A percentile compares a stretch with the other conserved stretches of the same genome.
Evolutionary conservation across 2,113 vertebrate genomes (phyloP).

Genomic region (Xiphophorus couchianus): DNA sequence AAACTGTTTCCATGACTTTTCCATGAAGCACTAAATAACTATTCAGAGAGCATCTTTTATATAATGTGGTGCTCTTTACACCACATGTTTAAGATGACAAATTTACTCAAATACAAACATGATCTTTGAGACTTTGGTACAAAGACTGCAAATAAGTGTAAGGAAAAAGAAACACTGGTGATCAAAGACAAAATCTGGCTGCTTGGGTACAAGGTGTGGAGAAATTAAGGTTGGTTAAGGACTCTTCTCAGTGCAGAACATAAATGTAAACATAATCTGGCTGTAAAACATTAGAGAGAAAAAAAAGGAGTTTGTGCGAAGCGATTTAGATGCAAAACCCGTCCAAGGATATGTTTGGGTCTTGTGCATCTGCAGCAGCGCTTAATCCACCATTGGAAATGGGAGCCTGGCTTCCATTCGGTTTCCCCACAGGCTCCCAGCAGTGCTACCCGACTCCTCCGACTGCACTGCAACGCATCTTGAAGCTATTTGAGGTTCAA

Average conservation of each 20-base stretch:
- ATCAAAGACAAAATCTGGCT: background rate
- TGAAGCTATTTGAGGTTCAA: slow-evolving; percentile 79
- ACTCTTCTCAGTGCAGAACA: background rate
- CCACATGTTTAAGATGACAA: background rate
- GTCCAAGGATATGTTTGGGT: slow-evolving; percentile 28
- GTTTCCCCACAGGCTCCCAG: slow-evolving; percentile 64
- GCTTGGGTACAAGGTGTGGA: background rate
- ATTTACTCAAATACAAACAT: background rate
- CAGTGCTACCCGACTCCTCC: slow-evolving; percentile 61
- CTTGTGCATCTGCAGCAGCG: slow-evolving; percentile 51
- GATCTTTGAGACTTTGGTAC: background rate
- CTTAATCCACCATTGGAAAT: slow-evolving; percentile 70
- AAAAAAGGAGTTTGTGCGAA: slow-evolving; percentile 6
- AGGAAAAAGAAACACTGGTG: background rate
- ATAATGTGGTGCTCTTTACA: background rate
- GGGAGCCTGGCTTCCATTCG: slow-evolving; percentile 65
- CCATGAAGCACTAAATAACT: background rate
- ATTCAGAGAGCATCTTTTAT: background rate
- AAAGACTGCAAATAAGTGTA: background rate
- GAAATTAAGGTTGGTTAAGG: background rate
- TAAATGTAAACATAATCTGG: background rate
- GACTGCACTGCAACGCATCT: slow-evolving; percentile 74
- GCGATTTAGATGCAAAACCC: slow-evolving; percentile 18
- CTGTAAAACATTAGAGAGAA: background rate
- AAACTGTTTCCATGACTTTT: background rate